A percentile compares a stretch with the other conserved stretches of the same genome.
phyloP scores from a whole-genome alignment of 2,113 vertebrate species.

The Sorex araneus region DNA sequence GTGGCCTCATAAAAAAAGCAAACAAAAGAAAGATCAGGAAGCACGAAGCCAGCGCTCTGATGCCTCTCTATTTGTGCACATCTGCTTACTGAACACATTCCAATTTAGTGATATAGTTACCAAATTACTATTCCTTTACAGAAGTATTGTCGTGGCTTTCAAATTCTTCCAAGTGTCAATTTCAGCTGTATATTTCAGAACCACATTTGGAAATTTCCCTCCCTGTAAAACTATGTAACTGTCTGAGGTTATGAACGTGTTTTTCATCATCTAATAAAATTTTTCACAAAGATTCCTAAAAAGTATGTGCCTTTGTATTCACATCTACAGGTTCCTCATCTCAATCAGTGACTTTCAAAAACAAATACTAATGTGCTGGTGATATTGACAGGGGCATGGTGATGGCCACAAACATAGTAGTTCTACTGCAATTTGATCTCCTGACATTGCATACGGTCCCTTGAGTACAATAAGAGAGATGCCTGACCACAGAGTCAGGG shows the following conservation, averaged over 20 bases:
- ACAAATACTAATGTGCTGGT: no score
- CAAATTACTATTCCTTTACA: slow-evolving; percentile 84
- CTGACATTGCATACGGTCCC: no score
- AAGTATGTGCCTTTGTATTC: not conserved
- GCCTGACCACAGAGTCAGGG: no score
- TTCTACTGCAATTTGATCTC: no score
- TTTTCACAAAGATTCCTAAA: slow-evolving; percentile 23
- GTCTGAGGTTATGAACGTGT: not conserved
- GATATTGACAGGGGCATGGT: no score
- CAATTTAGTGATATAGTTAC: slow-evolving; percentile 88
- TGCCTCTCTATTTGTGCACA: slow-evolving; percentile 88
- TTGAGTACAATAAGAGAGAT: no score
- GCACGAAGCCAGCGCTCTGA: slow-evolving; percentile 76
- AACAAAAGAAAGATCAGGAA: slow-evolving; percentile 84
- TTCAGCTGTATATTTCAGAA: slow-evolving; percentile 74
- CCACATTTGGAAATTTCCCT: slow-evolving; percentile 47
- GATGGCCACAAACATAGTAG: no score
- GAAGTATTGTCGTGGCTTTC: slow-evolving; percentile 72
- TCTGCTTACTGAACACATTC: slow-evolving; percentile 88
- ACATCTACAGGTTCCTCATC: not conserved
- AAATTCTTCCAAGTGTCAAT: slow-evolving; percentile 83
- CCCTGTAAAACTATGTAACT: slow-evolving; percentile 41
- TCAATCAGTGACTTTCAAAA: not conserved
- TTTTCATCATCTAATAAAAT: slow-evolving; percentile 41
- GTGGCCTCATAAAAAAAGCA: slow-evolving; percentile 85